Conservation (phyloP, 1,140 invertebrate genomes). For the Drosophila watanabei region DNA sequence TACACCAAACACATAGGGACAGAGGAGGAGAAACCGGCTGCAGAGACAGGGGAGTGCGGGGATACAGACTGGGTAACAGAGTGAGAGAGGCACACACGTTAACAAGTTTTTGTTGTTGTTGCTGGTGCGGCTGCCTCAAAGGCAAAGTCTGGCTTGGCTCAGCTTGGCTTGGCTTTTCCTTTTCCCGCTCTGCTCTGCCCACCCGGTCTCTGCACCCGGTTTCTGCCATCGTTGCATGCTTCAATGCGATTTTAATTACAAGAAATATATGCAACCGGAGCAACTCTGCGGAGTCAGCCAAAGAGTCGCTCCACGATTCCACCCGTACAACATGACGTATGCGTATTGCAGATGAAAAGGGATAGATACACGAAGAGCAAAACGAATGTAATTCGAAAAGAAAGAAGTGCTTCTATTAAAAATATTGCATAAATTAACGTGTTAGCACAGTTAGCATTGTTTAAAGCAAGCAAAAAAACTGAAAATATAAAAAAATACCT, state of each 20-base stretch:
- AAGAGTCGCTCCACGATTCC: conserved; percentile 54
- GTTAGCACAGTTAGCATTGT: too few relatives aligned
- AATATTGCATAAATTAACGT: not conserved
- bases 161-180: conserved; percentile 18
- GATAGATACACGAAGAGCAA: conserved; percentile 6
- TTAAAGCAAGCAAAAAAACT: too few relatives aligned
- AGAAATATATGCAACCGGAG: conserved; percentile 76
- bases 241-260: conserved; percentile 84
- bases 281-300: conserved; percentile 67
- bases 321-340: conserved; percentile 74
- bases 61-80: conserved; percentile 10
- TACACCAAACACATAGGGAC: conserved; percentile 68
- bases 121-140: conserved; percentile 69
- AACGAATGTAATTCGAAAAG: rapidly evolving
- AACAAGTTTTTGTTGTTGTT: conserved; percentile 72
- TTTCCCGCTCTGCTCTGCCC: not conserved
- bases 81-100: conserved; percentile 47
- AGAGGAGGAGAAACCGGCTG: not conserved
- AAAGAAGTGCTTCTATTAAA: not conserved
- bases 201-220: not conserved
- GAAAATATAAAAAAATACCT: not conserved
- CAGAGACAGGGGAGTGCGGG: not conserved
- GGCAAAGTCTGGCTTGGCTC: conserved; percentile 66
- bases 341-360: conserved; percentile 61
- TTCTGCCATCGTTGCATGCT: conserved; percentile 52